Percentiles rank a stretch among this genome's conserved stretches.
Evolutionary conservation across 1,140 invertebrate species (phyloP).

Genomic region (Sycophila sp.): DNA sequence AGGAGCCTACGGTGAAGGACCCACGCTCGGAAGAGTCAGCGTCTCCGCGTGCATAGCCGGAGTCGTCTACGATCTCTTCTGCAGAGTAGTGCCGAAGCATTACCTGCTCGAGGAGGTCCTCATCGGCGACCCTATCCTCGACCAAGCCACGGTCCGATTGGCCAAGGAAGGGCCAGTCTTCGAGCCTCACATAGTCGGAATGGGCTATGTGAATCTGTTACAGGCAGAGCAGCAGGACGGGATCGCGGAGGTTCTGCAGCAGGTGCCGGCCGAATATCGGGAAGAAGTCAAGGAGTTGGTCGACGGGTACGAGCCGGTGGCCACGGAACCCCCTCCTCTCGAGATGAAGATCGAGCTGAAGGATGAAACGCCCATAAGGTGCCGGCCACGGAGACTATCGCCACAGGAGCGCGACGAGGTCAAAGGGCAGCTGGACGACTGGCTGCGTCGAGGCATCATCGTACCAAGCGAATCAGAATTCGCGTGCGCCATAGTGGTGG

Average conservation of each 20-base stretch:
- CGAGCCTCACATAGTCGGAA: neutral
- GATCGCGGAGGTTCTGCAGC: too few relatives aligned
- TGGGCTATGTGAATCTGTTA: neutral
- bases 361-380: too few relatives aligned
- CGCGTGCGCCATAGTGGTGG: too few relatives aligned
- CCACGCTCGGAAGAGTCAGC: neutral
- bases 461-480: too few relatives aligned
- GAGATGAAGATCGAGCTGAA: constrained; percentile 29
- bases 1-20: too few relatives aligned
- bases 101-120: neutral
- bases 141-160: neutral
- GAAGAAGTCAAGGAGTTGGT: constrained; percentile 2
- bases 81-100: neutral
- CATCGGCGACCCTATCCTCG: too few relatives aligned
- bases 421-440: too few relatives aligned
- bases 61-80: too few relatives aligned
- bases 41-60: neutral
- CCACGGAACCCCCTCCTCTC: neutral
- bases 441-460: too few relatives aligned
- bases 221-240: constrained; percentile 34
- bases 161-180: neutral
- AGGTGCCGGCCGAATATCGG: too few relatives aligned
- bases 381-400: constrained; percentile 28
- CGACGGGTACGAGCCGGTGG: constrained; percentile 6
- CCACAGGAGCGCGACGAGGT: constrained; percentile 12